Evolutionary conservation across 2,113 vertebrate genomes (phyloP).

Genomic region (Acanthisitta chloris): DNA sequence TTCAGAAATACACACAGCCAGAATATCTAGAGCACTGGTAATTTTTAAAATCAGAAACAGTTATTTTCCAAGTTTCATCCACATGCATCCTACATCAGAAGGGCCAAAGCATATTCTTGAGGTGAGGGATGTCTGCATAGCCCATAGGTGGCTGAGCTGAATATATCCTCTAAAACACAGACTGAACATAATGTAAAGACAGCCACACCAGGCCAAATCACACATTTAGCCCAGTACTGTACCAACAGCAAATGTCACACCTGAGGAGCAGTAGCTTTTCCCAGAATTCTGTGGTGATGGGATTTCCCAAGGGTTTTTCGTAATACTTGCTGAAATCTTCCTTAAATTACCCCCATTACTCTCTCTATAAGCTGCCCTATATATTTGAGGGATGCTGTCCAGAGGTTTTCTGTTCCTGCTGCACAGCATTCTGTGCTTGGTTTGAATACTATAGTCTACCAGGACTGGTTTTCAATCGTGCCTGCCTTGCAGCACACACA

Average conservation of each 20-base stretch:
- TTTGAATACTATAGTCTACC: background rate
- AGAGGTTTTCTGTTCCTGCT: background rate
- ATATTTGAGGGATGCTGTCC: rapidly evolving
- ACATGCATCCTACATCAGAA: background rate
- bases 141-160: background rate
- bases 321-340: background rate
- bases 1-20: background rate
- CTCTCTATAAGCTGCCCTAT: background rate
- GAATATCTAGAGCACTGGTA: background rate
- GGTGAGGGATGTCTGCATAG: background rate
- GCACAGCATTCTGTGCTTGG: background rate
- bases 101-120: background rate
- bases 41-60: background rate
- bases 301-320: background rate
- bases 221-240: background rate
- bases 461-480: background rate
- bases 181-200: background rate
- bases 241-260: background rate
- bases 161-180: background rate
- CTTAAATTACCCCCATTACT: background rate
- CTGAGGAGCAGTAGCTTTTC: background rate
- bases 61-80: background rate
- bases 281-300: background rate
- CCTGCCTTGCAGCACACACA: background rate
- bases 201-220: background rate